Conservation (phyloP, 2,113 vertebrate genomes). For the Syngnathus scovelli region DNA sequence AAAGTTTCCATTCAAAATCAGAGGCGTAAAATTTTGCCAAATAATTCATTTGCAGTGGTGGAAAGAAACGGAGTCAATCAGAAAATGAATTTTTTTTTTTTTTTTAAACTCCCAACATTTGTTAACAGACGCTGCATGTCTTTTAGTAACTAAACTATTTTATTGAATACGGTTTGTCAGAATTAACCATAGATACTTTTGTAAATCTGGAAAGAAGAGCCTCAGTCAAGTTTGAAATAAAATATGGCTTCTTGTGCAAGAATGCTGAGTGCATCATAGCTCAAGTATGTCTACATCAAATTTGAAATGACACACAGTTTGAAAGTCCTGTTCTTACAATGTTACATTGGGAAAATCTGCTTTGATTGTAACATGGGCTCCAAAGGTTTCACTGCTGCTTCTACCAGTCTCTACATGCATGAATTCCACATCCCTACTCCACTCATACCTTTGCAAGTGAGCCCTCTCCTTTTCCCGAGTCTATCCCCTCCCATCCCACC, state of each 20-base stretch:
- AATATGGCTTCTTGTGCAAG: background rate
- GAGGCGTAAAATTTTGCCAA: too few species aligned
- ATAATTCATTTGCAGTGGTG: too few species aligned
- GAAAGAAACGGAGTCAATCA: too few species aligned
- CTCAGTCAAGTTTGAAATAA: too few species aligned
- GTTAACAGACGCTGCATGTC: too few species aligned
- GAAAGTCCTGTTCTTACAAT: too few species aligned
- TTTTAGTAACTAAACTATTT: too few species aligned
- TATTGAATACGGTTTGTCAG: too few species aligned
- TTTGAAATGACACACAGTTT: background rate
- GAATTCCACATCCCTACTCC: constrained; percentile 38
- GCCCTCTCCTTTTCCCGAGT: background rate
- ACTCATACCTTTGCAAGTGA: constrained; percentile 14
- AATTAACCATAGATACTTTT: too few species aligned
- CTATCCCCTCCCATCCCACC: background rate
- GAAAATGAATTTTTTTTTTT: too few species aligned
- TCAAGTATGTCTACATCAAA: background rate
- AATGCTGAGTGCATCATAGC: background rate
- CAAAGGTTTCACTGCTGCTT: background rate
- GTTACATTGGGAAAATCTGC: background rate
- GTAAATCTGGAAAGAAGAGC: too few species aligned
- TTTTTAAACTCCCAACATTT: too few species aligned
- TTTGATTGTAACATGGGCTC: background rate
- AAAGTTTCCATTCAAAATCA: background rate
- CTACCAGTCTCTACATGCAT: constrained; percentile 46